Conservation (phyloP, 2,797 vertebrate species). For the Australoheros facetus region DNA sequence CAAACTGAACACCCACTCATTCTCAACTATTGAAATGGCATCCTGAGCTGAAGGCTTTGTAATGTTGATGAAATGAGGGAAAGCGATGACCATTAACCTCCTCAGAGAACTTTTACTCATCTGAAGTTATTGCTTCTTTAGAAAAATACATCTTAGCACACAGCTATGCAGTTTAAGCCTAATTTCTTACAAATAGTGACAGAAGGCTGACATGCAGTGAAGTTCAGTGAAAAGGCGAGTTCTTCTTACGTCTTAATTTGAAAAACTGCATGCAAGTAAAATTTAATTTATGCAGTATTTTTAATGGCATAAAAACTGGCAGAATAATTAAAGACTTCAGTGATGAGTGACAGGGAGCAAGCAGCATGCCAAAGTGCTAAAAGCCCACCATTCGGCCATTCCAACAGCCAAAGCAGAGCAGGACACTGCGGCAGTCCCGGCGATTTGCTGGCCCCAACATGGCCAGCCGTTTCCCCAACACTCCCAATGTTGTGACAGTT, state of each 20-base stretch:
- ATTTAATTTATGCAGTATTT: background rate
- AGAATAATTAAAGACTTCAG: constrained; percentile 16
- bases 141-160: background rate
- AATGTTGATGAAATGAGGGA: constrained; percentile 18
- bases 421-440: constrained; percentile 80
- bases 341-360: constrained; percentile 31
- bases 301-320: constrained; percentile 1
- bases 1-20: constrained; percentile 46
- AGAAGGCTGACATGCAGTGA: constrained; percentile 15
- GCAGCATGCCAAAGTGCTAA: constrained; percentile 76
- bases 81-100: constrained; percentile 14
- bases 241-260: background rate
- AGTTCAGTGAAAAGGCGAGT: background rate
- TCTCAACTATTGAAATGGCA: constrained; percentile 21
- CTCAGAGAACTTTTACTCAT: background rate
- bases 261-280: constrained; percentile 35
- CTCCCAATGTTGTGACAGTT: constrained; percentile 55
- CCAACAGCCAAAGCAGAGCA: constrained; percentile 87
- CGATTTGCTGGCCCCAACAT: constrained; percentile 77
- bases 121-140: background rate
- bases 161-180: constrained; percentile 5
- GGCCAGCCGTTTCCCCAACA: constrained; percentile 54
- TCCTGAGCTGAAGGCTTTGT: constrained; percentile 19
- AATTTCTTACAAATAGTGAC: background rate
- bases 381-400: constrained; percentile 87